phyloP scores from a whole-genome alignment of 2,113 vertebrate species.

The Saccopteryx leptura region DNA sequence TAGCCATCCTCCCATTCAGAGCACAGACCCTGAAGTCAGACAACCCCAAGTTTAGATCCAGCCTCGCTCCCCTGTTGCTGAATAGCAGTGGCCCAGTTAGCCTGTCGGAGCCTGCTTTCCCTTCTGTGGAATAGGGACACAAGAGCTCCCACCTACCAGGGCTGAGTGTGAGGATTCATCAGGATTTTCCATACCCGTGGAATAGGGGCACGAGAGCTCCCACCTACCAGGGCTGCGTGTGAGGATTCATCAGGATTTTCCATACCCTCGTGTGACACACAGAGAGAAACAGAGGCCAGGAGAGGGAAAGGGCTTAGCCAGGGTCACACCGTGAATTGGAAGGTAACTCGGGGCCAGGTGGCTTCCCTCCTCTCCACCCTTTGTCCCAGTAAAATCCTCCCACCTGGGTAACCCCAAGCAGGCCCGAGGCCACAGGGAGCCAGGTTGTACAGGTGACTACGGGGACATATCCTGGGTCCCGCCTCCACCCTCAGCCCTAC shows the following conservation, averaged over 20 bases:
- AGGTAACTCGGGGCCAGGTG: background rate
- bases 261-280: background rate
- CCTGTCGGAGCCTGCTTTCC: background rate
- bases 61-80: background rate
- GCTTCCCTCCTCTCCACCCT: background rate
- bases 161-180: too few relatives aligned
- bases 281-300: background rate
- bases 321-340: background rate
- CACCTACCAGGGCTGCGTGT: too few relatives aligned
- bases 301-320: background rate
- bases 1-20: background rate
- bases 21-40: background rate
- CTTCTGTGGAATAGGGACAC: background rate
- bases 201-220: background rate
- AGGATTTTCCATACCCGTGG: background rate
- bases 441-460: background rate
- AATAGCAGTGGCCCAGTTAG: background rate
- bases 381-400: background rate
- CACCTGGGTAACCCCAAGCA: background rate
- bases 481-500: background rate
- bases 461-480: background rate
- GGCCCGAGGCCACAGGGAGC: background rate
- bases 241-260: background rate
- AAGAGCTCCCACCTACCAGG: background rate
- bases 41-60: background rate